A percentile compares a stretch with the other conserved stretches of the same genome.
Conservation (phyloP, 2,888 invertebrate species). For the Tetanocera ferruginea region DNA sequence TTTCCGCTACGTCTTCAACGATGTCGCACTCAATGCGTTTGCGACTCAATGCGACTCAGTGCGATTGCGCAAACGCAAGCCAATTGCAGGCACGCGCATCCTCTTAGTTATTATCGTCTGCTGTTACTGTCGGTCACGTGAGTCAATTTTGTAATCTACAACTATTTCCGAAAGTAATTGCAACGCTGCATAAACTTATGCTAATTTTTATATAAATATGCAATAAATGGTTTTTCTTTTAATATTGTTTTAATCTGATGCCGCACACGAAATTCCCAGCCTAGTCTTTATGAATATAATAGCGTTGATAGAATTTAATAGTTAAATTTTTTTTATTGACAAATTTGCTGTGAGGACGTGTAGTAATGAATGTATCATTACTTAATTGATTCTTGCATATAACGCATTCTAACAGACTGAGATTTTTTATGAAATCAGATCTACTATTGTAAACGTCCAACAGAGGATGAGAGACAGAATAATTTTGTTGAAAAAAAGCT, state of each 20-base stretch:
- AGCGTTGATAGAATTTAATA: too few species aligned
- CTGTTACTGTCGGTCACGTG: constrained; percentile 18
- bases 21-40: not conserved
- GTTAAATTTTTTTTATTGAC: too few species aligned
- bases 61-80: constrained; percentile 35
- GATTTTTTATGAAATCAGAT: too few species aligned
- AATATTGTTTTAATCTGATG: constrained; percentile 19
- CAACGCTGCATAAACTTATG: constrained; percentile 2
- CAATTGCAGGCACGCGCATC: constrained; percentile 14
- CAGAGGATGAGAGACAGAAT: too few species aligned
- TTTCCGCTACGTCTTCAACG: not conserved
- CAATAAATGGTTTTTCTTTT: constrained; percentile 5
- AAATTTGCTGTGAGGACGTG: not conserved
- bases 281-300: too few species aligned
- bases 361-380: not conserved
- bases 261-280: not conserved
- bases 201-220: constrained; percentile 12
- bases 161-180: constrained; percentile 24
- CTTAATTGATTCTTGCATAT: too few species aligned
- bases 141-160: constrained; percentile 23
- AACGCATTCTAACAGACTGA: too few species aligned
- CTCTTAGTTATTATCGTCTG: constrained; percentile 1
- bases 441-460: too few species aligned
- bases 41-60: not conserved
- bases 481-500: too few species aligned